Evolutionary conservation across 1,140 invertebrate species (phyloP).

Genomic region (Globodera rostochiensis): DNA sequence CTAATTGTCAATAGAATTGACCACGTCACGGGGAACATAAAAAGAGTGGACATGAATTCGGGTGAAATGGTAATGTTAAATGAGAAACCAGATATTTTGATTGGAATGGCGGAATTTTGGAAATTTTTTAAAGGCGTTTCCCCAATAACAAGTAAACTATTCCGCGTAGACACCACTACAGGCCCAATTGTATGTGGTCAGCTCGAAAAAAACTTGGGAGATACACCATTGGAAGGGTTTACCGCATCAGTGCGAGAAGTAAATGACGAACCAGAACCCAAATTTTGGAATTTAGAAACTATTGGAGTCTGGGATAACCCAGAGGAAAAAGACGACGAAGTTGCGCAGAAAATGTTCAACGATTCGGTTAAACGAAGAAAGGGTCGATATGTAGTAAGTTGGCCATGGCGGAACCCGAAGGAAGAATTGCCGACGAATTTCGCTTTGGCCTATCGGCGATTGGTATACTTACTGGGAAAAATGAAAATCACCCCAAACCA

Average conservation of each 20-base stretch:
- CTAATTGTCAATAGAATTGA: too few species aligned
- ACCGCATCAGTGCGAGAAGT: not conserved
- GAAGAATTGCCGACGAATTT: not conserved
- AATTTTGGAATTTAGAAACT: constrained; percentile 13
- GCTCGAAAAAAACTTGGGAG: too few species aligned
- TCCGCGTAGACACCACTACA: not conserved
- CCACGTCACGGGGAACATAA: too few species aligned
- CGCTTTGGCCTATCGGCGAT: not conserved
- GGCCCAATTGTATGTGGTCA: constrained; percentile 6
- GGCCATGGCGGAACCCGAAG: not conserved
- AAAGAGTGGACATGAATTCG: too few species aligned
- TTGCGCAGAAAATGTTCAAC: not conserved
- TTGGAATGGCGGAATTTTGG: constrained; percentile 10
- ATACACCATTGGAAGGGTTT: too few species aligned
- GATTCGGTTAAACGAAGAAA: not conserved
- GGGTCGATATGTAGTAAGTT: constrained; percentile 1
- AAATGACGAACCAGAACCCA: not conserved
- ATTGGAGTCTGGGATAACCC: constrained; percentile 15
- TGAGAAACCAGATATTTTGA: not conserved
- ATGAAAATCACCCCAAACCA: not conserved
- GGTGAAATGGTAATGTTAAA: too few species aligned
- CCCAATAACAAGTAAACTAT: not conserved
- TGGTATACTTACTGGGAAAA: not conserved
- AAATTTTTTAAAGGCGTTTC: constrained; percentile 1
- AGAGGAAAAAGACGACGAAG: not conserved